A percentile compares a stretch with the other conserved stretches of the same genome.
These are phyloP conservation scores for Scolanthus callimorphus DNA, from an alignment of 92 coral and sea anemone genomes.

Conservation along the genomic window DNA sequence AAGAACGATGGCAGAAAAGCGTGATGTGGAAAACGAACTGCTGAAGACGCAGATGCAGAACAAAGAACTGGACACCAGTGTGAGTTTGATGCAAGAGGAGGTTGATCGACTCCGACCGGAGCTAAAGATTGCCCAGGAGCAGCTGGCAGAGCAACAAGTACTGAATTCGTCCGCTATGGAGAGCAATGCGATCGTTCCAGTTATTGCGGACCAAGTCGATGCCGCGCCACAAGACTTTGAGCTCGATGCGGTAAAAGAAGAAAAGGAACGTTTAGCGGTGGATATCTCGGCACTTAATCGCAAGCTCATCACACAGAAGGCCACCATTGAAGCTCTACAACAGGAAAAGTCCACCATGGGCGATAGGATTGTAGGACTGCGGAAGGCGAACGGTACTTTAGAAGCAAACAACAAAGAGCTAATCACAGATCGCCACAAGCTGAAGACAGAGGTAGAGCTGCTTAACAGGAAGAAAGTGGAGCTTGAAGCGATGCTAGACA, in stretches of 20 bases:
- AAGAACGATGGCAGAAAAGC: conserved; percentile 56
- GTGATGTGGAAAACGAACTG: conserved; percentile 65
- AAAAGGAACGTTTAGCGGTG: conserved; percentile 70
- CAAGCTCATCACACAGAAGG: conserved; percentile 63
- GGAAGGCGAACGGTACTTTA: conserved; percentile 49
- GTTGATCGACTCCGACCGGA: conserved; percentile 75
- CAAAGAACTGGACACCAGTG: conserved; percentile 72
- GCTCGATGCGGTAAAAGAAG: conserved; percentile 69
- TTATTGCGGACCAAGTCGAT: conserved; percentile 43
- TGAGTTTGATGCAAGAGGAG: conserved; percentile 70
- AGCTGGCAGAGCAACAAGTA: conserved; percentile 59
- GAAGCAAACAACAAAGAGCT: conserved; percentile 58
- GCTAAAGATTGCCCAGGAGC: conserved; percentile 56
- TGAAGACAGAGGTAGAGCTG: conserved; percentile 70
- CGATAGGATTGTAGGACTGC: conserved; percentile 53
- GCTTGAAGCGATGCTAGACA: conserved; percentile 70
- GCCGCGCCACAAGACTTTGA: conserved; percentile 63
- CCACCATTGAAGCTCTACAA: conserved; percentile 58
- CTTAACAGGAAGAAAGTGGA: conserved; percentile 69
- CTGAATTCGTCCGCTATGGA: conserved; percentile 42
- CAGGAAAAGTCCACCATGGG: conserved; percentile 60
- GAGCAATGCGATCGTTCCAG: conserved; percentile 30
- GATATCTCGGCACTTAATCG: conserved; percentile 75
- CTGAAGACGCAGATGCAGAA: conserved; percentile 61
- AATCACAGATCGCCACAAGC: conserved; percentile 65